Conservation (phyloP, 2,113 vertebrate genomes). For the Stigmatopora argus region DNA sequence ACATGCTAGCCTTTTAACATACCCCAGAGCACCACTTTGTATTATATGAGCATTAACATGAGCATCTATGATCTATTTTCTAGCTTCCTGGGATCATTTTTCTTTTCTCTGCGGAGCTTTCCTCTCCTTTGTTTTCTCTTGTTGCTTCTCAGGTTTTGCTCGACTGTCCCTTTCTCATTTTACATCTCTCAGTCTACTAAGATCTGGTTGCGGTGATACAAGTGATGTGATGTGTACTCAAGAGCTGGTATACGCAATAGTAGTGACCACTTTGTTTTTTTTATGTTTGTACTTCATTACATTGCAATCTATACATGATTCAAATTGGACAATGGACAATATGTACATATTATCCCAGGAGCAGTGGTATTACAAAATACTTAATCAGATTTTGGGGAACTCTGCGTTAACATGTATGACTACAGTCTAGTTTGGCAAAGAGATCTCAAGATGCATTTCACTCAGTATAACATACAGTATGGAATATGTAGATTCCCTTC, state of each 20-base stretch:
- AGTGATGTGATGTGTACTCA: constrained; percentile 23
- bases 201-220: constrained; percentile 22
- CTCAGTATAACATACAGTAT: too few species aligned
- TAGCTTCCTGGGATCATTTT: constrained; percentile 11
- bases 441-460: too few species aligned
- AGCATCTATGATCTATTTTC: constrained; percentile 10
- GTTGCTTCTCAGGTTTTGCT: constrained; percentile 10
- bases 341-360: too few species aligned
- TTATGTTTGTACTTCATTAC: too few species aligned
- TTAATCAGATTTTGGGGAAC: too few species aligned
- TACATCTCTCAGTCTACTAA: constrained; percentile 4
- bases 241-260: constrained; percentile 12
- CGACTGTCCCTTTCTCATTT: background rate
- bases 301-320: too few species aligned
- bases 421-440: too few species aligned
- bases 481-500: too few species aligned
- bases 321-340: too few species aligned
- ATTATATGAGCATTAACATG: constrained; percentile 4
- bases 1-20: constrained; percentile 22
- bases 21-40: constrained; percentile 25
- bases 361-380: too few species aligned
- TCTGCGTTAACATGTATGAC: too few species aligned
- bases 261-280: too few species aligned
- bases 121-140: background rate
- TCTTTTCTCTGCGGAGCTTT: constrained; percentile 22